Percentiles rank a stretch among this genome's conserved stretches.
These are phyloP conservation scores for Xestobium rufovillosum DNA, from an alignment of 2,888 invertebrate species.

Conservation along the genomic window DNA sequence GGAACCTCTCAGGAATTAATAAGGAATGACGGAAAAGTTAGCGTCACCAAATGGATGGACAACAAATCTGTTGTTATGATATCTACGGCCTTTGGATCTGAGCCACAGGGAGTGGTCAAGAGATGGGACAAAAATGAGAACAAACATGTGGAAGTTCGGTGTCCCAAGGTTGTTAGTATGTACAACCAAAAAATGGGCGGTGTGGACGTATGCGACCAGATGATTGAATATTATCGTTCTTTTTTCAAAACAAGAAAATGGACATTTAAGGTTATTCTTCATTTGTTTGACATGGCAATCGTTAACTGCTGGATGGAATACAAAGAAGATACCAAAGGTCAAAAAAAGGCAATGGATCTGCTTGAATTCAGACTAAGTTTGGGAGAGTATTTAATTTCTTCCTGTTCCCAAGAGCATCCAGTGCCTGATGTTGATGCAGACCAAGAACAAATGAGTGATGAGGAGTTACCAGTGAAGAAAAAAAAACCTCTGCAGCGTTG, in stretches of 20 bases:
- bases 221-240: slow-evolving; percentile 27
- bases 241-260: slow-evolving; percentile 28
- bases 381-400: slow-evolving; percentile 6
- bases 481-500: neutral
- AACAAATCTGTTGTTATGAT: slow-evolving; percentile 23
- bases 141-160: no score
- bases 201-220: slow-evolving; percentile 26
- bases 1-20: slow-evolving; percentile 25
- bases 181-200: slow-evolving; percentile 28
- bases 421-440: no score
- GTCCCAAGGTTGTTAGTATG: slow-evolving; percentile 22
- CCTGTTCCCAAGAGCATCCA: no score
- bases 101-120: slow-evolving; percentile 19
- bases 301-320: slow-evolving; percentile 26
- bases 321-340: slow-evolving; percentile 8
- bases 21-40: slow-evolving; percentile 21
- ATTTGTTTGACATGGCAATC: slow-evolving; percentile 19
- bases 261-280: slow-evolving; percentile 25
- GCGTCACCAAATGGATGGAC: slow-evolving; percentile 28
- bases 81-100: slow-evolving; percentile 27
- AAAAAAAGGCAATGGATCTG: slow-evolving; percentile 1
- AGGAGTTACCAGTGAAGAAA: slow-evolving; percentile 2
- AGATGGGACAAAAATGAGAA: no score
- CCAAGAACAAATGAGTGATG: no score
- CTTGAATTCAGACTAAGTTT: slow-evolving; percentile 10